Base-by-base conservation (phyloP, 2,888 invertebrate species). In the Fabriciana adippe region DNA sequence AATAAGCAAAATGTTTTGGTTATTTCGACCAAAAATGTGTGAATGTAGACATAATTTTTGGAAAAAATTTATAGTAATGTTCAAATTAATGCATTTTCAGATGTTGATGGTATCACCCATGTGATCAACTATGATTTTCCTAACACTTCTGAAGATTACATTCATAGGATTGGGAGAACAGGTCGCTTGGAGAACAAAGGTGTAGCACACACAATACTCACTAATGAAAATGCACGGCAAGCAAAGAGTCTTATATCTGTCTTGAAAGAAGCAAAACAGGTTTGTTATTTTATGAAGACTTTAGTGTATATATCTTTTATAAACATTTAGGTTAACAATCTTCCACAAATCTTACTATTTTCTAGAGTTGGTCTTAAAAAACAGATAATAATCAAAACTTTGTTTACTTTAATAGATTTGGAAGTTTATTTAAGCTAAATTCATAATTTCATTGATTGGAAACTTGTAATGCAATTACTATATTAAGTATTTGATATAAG, bases 81-180 rank as follows among this genome's bases (percentile, higher is more conserved):
- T 47, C 51, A 64, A 47, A 53, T 59, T 45, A n/a, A 35, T 54
- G 53, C 35, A 41, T 61, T 83, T 83, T 26, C 76, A 93, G 96
- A 96, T 93, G 96, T 96, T 67, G 95, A 95, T 78, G 96, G 96
- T 76, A 94, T 96, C 57, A 95, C 96, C 74, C 96, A 94, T 85
- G 96, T 96, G 18, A 94, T 96, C 78, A 96, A 96, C 87, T 96
- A 94, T 80, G 96, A 96, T 83, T 96, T 95, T 80, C 96, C 96
- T 0, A 95, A 94, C 79, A 95, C 95, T 56, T 94, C 95, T 0
- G 96, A 96, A 82, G 96, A 96, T 82, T 96, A 96, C 82, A 95
- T 96, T 59, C 96, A 96, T 81, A 93, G 96, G 64, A 96, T 96
- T 78, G 96, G 93, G 0, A 93, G 96, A 68, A 96, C 96, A 3